These are phyloP conservation scores for Drosophila borealis DNA, from an alignment of 2,888 invertebrate species.

Conservation along the genomic window DNA sequence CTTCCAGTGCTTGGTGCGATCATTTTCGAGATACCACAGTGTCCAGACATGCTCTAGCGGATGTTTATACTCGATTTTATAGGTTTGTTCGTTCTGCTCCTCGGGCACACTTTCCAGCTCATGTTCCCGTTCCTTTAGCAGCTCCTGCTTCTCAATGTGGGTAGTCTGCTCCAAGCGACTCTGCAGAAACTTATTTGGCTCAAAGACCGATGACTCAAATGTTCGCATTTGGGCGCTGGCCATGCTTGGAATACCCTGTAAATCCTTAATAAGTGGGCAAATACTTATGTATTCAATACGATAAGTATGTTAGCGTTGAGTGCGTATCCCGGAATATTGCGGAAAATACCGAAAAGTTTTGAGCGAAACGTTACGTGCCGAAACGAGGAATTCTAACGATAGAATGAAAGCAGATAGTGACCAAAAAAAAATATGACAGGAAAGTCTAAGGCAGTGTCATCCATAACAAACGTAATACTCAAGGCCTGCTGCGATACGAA, in stretches of 20 bases:
- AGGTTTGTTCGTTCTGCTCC: slow-evolving; percentile 35
- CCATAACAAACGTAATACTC: background rate
- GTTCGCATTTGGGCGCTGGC: slow-evolving; percentile 49
- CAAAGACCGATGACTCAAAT: slow-evolving; percentile 40
- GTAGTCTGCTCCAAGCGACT: slow-evolving; percentile 33
- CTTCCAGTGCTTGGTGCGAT: slow-evolving; percentile 69
- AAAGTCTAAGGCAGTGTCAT: slow-evolving; percentile 1
- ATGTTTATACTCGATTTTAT: slow-evolving; percentile 59
- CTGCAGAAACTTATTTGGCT: slow-evolving; percentile 40
- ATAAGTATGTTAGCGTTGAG: slow-evolving; percentile 44
- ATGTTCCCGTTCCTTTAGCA: slow-evolving; percentile 17
- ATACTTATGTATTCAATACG: slow-evolving; percentile 17
- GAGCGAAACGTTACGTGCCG: slow-evolving; percentile 60
- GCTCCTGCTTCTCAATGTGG: slow-evolving; percentile 15
- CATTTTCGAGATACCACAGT: slow-evolving; percentile 70
- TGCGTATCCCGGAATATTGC: slow-evolving; percentile 51
- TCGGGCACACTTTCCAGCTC: slow-evolving; percentile 17
- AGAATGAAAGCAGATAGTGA: slow-evolving; percentile 19
- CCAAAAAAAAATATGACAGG: slow-evolving; percentile 14
- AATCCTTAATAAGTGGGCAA: slow-evolving; percentile 2
- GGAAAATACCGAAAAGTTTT: slow-evolving; percentile 58
- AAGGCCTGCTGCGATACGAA: background rate
- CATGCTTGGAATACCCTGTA: slow-evolving; percentile 34
- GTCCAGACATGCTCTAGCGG: slow-evolving; percentile 72
- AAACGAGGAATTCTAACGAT: slow-evolving; percentile 53